Evolutionary conservation across 2,888 invertebrate genomes (phyloP).

Genomic region (Melanostoma scalare): DNA sequence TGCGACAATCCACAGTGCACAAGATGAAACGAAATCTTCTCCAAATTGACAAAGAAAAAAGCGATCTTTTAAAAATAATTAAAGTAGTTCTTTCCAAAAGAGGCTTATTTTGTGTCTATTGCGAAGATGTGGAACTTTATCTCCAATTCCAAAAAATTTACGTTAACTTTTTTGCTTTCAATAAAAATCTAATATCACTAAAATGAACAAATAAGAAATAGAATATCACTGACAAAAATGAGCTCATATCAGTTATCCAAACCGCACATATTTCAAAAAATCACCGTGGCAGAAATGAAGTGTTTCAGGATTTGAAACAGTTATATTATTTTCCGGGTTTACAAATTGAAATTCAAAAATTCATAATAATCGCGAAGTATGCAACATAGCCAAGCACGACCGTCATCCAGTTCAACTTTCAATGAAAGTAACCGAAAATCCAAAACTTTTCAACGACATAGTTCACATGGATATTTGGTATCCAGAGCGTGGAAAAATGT

Average conservation of each 20-base stretch:
- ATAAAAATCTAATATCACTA: slow-evolving; percentile 41
- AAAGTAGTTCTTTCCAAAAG: slow-evolving; percentile 35
- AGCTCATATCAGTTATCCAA: not conserved
- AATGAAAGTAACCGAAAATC: slow-evolving; percentile 28
- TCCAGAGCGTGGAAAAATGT: slow-evolving; percentile 14
- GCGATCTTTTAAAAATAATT: slow-evolving; percentile 46
- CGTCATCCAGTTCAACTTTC: slow-evolving; percentile 24
- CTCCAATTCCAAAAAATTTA: slow-evolving; percentile 49
- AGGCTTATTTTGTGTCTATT: slow-evolving; percentile 56
- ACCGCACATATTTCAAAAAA: not conserved
- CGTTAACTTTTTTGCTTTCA: slow-evolving; percentile 49
- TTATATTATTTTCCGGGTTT: slow-evolving; percentile 34
- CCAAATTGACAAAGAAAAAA: slow-evolving; percentile 7
- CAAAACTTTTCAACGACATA: slow-evolving; percentile 31
- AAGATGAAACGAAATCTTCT: slow-evolving; percentile 18
- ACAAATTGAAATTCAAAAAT: slow-evolving; percentile 17
- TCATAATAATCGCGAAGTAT: slow-evolving; percentile 37
- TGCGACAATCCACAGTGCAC: slow-evolving; percentile 40
- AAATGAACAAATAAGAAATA: slow-evolving; percentile 9
- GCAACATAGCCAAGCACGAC: slow-evolving; percentile 26
- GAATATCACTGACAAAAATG: slow-evolving; percentile 38
- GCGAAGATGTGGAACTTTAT: slow-evolving; percentile 28
- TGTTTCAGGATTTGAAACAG: slow-evolving; percentile 25
- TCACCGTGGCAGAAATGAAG: slow-evolving; percentile 37
- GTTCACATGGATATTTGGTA: slow-evolving; percentile 42